A percentile compares a stretch with the other conserved stretches of the same genome.
Conservation (phyloP, 1,140 invertebrate genomes). For the Macrobrachium rosenbergii region DNA sequence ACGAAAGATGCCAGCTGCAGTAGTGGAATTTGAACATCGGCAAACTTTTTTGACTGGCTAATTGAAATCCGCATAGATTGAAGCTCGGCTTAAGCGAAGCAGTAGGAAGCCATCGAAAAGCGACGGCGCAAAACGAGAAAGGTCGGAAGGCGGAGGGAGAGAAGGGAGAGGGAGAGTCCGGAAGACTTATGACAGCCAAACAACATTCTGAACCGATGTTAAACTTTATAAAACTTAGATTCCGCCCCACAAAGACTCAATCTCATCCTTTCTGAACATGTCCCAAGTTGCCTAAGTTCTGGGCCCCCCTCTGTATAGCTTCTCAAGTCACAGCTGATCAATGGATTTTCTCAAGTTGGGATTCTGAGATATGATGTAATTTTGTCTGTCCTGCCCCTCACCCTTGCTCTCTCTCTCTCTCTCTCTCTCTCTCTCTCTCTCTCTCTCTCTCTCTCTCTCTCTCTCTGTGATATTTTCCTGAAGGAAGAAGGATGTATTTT, state of each 20-base stretch:
- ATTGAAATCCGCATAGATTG: too few species aligned
- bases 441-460: background rate
- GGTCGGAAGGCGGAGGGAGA: background rate
- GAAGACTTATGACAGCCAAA: constrained; percentile 30
- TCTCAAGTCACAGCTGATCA: constrained; percentile 55
- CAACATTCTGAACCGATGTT: constrained; percentile 56
- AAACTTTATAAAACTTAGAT: constrained; percentile 61
- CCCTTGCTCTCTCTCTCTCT: background rate
- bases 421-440: background rate
- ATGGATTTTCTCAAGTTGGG: constrained; percentile 41
- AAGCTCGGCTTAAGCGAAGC: background rate
- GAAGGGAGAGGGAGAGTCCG: background rate
- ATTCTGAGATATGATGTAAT: constrained; percentile 54
- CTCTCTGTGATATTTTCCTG: too few species aligned
- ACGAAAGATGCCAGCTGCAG: too few species aligned
- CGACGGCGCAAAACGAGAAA: background rate
- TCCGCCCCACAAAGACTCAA: constrained; percentile 55
- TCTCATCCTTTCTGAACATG: constrained; percentile 57
- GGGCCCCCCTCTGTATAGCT: background rate
- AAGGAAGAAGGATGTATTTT: too few species aligned
- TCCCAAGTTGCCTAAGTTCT: constrained; percentile 3
- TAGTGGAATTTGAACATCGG: too few species aligned
- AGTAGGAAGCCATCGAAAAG: background rate
- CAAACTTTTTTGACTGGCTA: too few species aligned
- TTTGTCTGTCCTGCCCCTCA: background rate